phyloP scores from a whole-genome alignment of 2,113 vertebrate species.

The Poecile atricapillus region DNA sequence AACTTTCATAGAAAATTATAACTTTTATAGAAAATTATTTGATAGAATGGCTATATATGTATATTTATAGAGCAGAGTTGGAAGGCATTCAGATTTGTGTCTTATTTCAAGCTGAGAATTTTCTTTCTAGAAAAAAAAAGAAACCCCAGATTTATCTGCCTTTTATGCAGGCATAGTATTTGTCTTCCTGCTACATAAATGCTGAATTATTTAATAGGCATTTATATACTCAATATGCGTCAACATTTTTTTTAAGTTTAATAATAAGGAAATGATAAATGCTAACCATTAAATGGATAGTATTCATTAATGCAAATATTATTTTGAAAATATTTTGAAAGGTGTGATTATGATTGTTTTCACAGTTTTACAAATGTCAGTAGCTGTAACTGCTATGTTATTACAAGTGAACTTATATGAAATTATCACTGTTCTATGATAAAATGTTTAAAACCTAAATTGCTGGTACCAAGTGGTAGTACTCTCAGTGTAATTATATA shows the following conservation, averaged over 20 bases:
- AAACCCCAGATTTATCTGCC: neutral
- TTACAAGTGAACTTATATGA: neutral
- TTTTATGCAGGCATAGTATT: neutral
- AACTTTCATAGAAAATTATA: neutral
- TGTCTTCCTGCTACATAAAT: neutral
- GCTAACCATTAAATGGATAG: neutral
- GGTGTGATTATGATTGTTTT: neutral
- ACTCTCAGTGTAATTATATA: neutral
- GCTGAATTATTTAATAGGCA: neutral
- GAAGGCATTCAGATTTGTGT: neutral
- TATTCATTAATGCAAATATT: neutral
- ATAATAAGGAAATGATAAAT: neutral
- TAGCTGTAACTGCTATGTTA: neutral
- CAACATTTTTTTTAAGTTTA: neutral
- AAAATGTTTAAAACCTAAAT: neutral
- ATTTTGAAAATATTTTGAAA: neutral
- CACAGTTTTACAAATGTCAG: neutral
- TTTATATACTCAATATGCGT: neutral
- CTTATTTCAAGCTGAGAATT: neutral
- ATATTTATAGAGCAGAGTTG: neutral
- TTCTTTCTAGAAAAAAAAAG: neutral
- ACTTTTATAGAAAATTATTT: neutral
- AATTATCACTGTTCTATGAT: neutral
- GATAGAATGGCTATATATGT: neutral
- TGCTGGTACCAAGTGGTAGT: neutral